A percentile compares a stretch with the other conserved stretches of the same genome.
These are phyloP conservation scores for Dyspetes luteomarginatus DNA, from an alignment of 2,888 invertebrate species.

Conservation along the genomic window DNA sequence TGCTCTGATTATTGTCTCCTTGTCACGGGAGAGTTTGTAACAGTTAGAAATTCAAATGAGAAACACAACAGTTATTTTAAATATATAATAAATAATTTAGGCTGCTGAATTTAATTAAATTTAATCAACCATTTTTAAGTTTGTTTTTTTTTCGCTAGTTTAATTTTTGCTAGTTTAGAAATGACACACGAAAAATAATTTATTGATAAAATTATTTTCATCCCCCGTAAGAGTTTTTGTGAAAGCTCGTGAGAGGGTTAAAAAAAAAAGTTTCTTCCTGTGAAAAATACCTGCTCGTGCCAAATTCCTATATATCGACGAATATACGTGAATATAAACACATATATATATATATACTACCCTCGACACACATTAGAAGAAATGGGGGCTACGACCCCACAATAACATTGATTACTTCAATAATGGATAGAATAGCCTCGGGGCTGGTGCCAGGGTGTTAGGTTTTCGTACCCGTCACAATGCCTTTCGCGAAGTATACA, in stretches of 20 bases:
- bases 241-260: not conserved
- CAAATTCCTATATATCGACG: conserved; percentile 30
- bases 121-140: no score
- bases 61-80: not conserved
- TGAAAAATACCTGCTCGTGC: conserved; percentile 69
- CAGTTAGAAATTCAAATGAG: not conserved
- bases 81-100: not conserved
- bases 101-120: no score
- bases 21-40: not conserved
- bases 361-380: conserved; percentile 54
- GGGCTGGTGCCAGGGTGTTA: conserved; percentile 81
- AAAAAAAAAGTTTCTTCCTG: conserved; percentile 31
- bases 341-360: conserved; percentile 68
- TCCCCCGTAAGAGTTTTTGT: not conserved
- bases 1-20: not conserved
- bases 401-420: conserved; percentile 83
- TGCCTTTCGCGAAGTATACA: conserved; percentile 81
- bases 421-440: conserved; percentile 81
- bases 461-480: conserved; percentile 80
- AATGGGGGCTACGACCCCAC: conserved; percentile 72
- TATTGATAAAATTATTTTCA: not conserved
- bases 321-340: conserved; percentile 68
- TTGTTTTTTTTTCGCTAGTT: no score
- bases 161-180: no score
- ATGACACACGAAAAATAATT: not conserved